phyloP scores from a whole-genome alignment of 92 coral and sea anemone genomes.

The Porites evermanni region DNA sequence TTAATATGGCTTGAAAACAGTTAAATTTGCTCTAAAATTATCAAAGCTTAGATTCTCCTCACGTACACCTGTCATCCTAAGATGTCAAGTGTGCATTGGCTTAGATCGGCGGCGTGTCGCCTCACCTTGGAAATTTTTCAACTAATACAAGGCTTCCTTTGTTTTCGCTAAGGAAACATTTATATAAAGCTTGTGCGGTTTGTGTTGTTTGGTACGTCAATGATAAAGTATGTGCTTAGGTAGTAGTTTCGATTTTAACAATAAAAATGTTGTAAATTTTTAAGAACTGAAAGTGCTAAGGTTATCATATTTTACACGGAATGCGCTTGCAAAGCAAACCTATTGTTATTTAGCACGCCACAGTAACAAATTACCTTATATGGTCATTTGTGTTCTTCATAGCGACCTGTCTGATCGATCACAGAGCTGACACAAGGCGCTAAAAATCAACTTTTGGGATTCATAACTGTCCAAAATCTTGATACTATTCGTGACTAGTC shows the following conservation, averaged over 20 bases:
- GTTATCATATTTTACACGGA: not conserved
- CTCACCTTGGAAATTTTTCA: not conserved
- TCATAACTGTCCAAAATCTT: not conserved
- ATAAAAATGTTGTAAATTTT: constrained; percentile 3
- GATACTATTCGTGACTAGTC: not conserved
- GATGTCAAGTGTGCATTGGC: constrained; percentile 6
- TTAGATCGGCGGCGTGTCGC: constrained; percentile 1
- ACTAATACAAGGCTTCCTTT: not conserved
- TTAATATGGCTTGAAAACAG: not conserved
- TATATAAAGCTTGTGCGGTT: constrained; percentile 7
- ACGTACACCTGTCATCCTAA: constrained; percentile 26
- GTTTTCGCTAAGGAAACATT: not conserved
- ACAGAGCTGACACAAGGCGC: not conserved
- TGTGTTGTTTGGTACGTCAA: not conserved
- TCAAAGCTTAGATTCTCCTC: constrained; percentile 35
- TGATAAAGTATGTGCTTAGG: constrained; percentile 17
- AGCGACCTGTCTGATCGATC: not conserved
- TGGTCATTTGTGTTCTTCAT: constrained; percentile 25
- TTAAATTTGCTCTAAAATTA: not conserved
- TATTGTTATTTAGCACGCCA: not conserved
- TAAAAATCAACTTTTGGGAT: not conserved
- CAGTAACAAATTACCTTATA: constrained; percentile 23
- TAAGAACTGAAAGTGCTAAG: constrained; percentile 2
- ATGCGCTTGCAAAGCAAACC: constrained; percentile 28
- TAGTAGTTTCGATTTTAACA: constrained; percentile 28